These are phyloP conservation scores for Nebria brevicollis DNA, from an alignment of 2,888 invertebrate genomes.

Conservation along the genomic window DNA sequence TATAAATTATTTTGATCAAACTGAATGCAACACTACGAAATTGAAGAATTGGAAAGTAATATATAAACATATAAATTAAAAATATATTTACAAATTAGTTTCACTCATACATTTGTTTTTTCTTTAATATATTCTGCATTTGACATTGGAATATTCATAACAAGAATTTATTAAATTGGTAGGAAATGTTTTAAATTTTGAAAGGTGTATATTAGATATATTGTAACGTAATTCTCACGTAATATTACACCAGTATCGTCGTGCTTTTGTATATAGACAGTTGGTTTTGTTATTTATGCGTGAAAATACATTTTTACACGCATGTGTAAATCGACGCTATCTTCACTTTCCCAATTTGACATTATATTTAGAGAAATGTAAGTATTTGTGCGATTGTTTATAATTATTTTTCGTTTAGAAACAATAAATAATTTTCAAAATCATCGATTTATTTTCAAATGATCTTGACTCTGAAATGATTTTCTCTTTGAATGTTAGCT, in stretches of 20 bases:
- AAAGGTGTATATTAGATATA: background rate
- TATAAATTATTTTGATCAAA: too few relatives aligned
- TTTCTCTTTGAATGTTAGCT: background rate
- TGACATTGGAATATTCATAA: background rate
- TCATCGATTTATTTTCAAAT: background rate
- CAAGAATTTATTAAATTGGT: background rate
- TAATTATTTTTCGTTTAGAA: background rate
- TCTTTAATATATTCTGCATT: background rate
- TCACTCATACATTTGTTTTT: background rate
- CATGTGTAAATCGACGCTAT: too few relatives aligned
- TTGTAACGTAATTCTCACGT: background rate
- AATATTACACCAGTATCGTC: too few relatives aligned
- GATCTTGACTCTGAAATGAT: background rate
- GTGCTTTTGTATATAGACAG: too few relatives aligned
- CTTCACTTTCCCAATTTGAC: too few relatives aligned
- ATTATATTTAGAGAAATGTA: too few relatives aligned
- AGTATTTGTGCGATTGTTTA: too few relatives aligned
- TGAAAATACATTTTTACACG: too few relatives aligned
- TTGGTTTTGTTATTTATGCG: too few relatives aligned
- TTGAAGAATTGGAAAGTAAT: background rate
- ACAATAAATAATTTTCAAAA: background rate
- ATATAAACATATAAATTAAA: background rate
- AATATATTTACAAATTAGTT: background rate
- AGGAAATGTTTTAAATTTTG: background rate
- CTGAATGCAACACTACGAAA: too few relatives aligned